phyloP scores from a whole-genome alignment of 2,888 invertebrate species.

The Cerastis leucographa region DNA sequence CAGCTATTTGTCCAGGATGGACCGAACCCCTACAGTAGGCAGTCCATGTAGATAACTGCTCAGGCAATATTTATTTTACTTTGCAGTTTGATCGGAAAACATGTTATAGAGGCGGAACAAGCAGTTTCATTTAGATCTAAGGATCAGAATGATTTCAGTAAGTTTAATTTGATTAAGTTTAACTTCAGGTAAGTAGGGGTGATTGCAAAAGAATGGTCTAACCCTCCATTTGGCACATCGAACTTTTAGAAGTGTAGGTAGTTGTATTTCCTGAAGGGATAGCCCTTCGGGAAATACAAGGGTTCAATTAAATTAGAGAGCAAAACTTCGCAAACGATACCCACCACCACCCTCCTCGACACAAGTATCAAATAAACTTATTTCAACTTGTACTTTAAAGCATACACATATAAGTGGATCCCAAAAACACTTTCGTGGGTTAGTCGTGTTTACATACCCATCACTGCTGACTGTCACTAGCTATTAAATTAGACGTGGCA shows the following conservation, averaged over 20 bases:
- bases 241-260: background rate
- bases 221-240: background rate
- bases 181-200: background rate
- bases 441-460: background rate
- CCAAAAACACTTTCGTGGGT: background rate
- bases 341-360: too few relatives aligned
- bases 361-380: background rate
- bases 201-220: background rate
- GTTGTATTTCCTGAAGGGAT: background rate
- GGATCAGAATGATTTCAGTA: slow-evolving; percentile 69
- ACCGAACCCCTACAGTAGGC: background rate
- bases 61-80: slow-evolving; percentile 20
- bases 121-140: slow-evolving; percentile 72
- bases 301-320: background rate
- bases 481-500: background rate
- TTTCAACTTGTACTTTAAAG: background rate
- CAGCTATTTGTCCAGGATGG: background rate
- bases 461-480: background rate
- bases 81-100: slow-evolving; percentile 91
- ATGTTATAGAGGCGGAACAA: slow-evolving; percentile 89
- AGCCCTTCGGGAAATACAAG: background rate
- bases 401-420: background rate
- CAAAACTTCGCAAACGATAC: background rate
- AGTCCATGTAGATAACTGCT: background rate
- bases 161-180: slow-evolving; percentile 46